A percentile compares a stretch with the other conserved stretches of the same genome.
Evolutionary conservation across 2,113 vertebrate genomes (phyloP).

Genomic region (Periophthalmodon schlosseri): DNA sequence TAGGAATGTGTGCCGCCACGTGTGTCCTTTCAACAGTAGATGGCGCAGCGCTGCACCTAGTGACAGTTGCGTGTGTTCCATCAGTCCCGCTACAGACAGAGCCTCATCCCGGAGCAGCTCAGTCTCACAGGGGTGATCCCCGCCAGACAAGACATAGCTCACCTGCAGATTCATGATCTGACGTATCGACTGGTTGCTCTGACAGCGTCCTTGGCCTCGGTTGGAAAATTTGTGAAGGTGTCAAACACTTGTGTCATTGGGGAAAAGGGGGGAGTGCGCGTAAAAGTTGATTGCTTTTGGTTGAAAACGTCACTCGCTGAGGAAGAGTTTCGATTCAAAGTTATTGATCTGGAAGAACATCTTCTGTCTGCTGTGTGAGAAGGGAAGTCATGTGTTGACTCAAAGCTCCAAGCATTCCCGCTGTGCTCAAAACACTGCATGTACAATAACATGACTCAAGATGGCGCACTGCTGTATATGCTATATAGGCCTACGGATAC

Average conservation of each 20-base stretch:
- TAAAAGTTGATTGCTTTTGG: not conserved
- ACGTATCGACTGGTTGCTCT: constrained; percentile 39
- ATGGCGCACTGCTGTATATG: constrained; percentile 48
- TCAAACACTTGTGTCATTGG: not conserved
- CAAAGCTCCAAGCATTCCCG: constrained; percentile 12
- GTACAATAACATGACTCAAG: constrained; percentile 45
- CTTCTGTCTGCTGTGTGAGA: not conserved
- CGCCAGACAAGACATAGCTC: not conserved
- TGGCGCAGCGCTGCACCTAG: constrained; percentile 25
- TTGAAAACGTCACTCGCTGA: constrained; percentile 23
- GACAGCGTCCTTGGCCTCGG: constrained; percentile 43
- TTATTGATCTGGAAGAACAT: not conserved
- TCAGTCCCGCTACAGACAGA: constrained; percentile 39
- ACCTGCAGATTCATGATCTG: constrained; percentile 21
- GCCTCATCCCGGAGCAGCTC: constrained; percentile 24
- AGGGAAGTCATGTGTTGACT: constrained; percentile 23
- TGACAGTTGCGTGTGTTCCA: constrained; percentile 25
- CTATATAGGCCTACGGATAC: too few species aligned
- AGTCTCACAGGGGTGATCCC: too few species aligned
- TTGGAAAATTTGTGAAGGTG: constrained; percentile 20
- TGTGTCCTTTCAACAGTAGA: constrained; percentile 21
- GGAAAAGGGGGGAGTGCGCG: not conserved
- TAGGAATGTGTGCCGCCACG: not conserved
- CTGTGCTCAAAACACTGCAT: not conserved
- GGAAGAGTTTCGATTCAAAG: not conserved